These are phyloP conservation scores for Andrena flavipes DNA, from an alignment of 2,888 invertebrate genomes.

Conservation along the genomic window DNA sequence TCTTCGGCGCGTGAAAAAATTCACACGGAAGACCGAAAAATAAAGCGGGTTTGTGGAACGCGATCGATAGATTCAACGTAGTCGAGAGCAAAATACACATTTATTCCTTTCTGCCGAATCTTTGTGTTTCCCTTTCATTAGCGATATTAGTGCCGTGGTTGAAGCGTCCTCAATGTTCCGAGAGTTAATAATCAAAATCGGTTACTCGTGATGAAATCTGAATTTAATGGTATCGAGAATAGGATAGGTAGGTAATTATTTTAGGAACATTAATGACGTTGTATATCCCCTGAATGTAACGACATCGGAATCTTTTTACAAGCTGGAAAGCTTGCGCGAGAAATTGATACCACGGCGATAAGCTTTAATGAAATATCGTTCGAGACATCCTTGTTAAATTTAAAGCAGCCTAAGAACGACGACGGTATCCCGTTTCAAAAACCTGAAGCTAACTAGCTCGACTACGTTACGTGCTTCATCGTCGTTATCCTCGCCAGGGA, in stretches of 20 bases:
- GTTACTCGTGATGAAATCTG: too few species aligned
- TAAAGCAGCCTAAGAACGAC: not conserved
- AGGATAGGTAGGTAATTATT: too few species aligned
- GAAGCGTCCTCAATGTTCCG: not conserved
- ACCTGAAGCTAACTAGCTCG: conserved; percentile 29
- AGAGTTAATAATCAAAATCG: not conserved
- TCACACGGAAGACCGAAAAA: conserved; percentile 17
- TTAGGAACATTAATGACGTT: not conserved
- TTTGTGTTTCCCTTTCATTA: not conserved
- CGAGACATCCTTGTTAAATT: conserved; percentile 17
- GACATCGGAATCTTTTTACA: not conserved
- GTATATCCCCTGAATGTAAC: not conserved
- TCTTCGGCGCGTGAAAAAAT: conserved; percentile 35
- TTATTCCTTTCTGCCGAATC: not conserved
- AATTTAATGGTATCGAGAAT: too few species aligned
- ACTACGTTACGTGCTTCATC: conserved; percentile 28
- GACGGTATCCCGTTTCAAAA: conserved; percentile 17
- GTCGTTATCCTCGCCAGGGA: conserved; percentile 11
- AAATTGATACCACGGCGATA: not conserved
- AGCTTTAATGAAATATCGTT: not conserved
- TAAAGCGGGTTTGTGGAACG: conserved; percentile 2
- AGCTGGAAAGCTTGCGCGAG: not conserved
- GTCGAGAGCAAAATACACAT: conserved; percentile 14
- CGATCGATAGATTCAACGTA: conserved; percentile 18
- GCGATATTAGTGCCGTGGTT: not conserved